Percentiles rank a stretch among this genome's conserved stretches.
Evolutionary conservation across 2,888 invertebrate genomes (phyloP).

Genomic region (Girardia tigrina): DNA sequence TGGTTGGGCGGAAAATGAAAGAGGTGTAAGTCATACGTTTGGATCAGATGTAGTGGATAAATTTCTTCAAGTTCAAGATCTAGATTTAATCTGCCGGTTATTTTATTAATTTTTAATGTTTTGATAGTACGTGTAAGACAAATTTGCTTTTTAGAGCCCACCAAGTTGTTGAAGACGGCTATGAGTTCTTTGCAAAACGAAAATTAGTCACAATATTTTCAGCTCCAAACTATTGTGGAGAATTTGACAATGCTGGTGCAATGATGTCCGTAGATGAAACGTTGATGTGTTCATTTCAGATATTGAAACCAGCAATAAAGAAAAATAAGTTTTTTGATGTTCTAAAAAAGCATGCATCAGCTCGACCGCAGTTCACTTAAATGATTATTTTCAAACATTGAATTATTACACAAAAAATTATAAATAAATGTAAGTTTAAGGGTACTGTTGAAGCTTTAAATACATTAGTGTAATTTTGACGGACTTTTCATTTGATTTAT

Average conservation of each 20-base stretch:
- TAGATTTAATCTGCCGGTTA: constrained; percentile 34
- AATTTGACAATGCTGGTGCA: constrained; percentile 94
- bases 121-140: too few species aligned
- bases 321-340: not conserved
- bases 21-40: constrained; percentile 93
- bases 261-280: constrained; percentile 99
- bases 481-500: too few species aligned
- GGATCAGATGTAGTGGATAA: constrained; percentile 75
- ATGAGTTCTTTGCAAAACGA: constrained; percentile 94
- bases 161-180: constrained; percentile 87
- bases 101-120: not conserved
- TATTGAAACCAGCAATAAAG: constrained; percentile 46
- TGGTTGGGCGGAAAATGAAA: constrained; percentile 92
- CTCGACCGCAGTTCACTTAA: not conserved
- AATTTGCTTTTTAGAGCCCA: constrained; percentile 53
- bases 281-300: constrained; percentile 98
- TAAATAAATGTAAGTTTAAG: too few species aligned
- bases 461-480: too few species aligned
- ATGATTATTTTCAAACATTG: constrained; percentile 5
- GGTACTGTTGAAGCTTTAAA: too few species aligned
- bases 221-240: constrained; percentile 94
- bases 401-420: not conserved
- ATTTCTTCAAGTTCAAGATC: constrained; percentile 31
- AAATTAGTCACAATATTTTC: constrained; percentile 94
- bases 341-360: constrained; percentile 11